Percentiles rank a stretch among this genome's conserved stretches.
Evolutionary conservation across 2,797 vertebrate species (phyloP).

Genomic region (Allobates femoralis): DNA sequence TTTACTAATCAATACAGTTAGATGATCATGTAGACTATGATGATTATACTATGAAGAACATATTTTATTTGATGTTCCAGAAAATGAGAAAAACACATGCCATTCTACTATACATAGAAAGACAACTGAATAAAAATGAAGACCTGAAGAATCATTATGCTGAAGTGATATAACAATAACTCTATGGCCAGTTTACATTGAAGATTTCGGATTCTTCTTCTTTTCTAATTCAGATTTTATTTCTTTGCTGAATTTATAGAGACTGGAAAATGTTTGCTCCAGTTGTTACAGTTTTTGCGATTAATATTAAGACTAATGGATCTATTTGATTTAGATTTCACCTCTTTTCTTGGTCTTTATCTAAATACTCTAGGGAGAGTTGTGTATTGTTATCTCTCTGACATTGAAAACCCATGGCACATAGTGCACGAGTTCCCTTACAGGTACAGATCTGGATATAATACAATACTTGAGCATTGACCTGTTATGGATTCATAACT

Average conservation of each 20-base stretch:
- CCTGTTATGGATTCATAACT: too few species aligned
- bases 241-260: background rate
- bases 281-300: background rate
- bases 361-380: background rate
- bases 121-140: background rate
- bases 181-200: background rate
- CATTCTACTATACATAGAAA: background rate
- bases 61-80: background rate
- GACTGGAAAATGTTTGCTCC: background rate
- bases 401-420: too few species aligned
- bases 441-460: too few species aligned
- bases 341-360: background rate
- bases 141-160: background rate
- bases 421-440: too few species aligned
- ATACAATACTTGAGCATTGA: too few species aligned
- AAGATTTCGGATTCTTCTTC: background rate
- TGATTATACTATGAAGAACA: background rate
- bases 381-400: background rate
- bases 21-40: background rate
- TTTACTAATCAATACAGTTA: background rate
- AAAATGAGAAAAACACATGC: background rate
- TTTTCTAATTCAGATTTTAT: background rate
- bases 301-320: background rate
- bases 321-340: background rate
- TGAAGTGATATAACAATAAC: background rate